phyloP scores from a whole-genome alignment of 1,140 invertebrate species.

The Cydia amplana region DNA sequence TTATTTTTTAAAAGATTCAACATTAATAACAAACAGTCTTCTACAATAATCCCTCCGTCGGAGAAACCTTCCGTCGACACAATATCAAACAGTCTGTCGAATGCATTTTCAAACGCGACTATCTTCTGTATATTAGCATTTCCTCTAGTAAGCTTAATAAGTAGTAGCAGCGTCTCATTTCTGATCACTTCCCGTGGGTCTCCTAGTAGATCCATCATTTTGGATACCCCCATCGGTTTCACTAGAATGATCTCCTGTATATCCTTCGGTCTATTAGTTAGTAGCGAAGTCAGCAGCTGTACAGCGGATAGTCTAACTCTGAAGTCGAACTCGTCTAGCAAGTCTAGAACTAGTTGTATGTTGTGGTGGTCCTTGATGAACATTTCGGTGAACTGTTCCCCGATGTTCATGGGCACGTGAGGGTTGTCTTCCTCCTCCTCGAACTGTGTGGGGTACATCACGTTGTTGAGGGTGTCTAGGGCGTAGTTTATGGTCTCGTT shows the following conservation, averaged over 20 bases:
- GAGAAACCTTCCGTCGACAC: slow-evolving; percentile 94
- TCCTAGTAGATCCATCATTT: slow-evolving; percentile 96
- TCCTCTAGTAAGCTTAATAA: slow-evolving; percentile 95
- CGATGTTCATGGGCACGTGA: slow-evolving; percentile 83
- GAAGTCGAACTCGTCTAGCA: slow-evolving; percentile 98
- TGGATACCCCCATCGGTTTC: slow-evolving; percentile 98
- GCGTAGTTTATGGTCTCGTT: slow-evolving; percentile 95
- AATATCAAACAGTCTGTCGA: slow-evolving; percentile 96
- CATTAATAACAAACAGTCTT: slow-evolving; percentile 98
- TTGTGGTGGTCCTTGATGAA: slow-evolving; percentile 96
- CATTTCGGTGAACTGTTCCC: slow-evolving; percentile 99
- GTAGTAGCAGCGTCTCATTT: slow-evolving; percentile 96
- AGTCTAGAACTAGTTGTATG: slow-evolving; percentile 89
- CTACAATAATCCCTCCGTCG: slow-evolving; percentile 98
- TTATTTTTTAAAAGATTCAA: slow-evolving; percentile 97
- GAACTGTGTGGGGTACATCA: slow-evolving; percentile 91
- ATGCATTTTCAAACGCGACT: slow-evolving; percentile 99
- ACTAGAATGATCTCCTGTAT: slow-evolving; percentile 97
- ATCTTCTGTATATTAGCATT: slow-evolving; percentile 99
- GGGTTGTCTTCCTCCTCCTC: slow-evolving; percentile 88
- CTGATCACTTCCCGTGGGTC: slow-evolving; percentile 97
- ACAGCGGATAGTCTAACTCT: slow-evolving; percentile 92
- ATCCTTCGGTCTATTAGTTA: slow-evolving; percentile 92
- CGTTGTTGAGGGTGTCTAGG: slow-evolving; percentile 94
- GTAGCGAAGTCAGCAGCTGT: slow-evolving; percentile 89